Conservation (phyloP, 2,113 vertebrate genomes). For the Epinephelus fuscoguttatus region DNA sequence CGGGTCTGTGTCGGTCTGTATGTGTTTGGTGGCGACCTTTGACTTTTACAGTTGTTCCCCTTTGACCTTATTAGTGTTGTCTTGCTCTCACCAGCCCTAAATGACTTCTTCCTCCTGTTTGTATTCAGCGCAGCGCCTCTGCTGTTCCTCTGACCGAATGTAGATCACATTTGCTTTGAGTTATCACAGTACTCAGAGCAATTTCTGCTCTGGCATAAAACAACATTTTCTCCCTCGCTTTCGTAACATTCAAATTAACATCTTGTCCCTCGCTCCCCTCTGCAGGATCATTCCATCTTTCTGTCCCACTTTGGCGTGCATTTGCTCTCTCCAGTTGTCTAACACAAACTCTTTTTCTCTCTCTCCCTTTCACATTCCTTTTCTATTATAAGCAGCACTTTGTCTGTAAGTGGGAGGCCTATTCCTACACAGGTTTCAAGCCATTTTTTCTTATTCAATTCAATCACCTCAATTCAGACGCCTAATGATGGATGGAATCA, state of each 20-base stretch:
- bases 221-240: conserved; percentile 39
- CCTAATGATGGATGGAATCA: conserved; percentile 60
- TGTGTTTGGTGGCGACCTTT: conserved; percentile 28
- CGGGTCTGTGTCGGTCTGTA: neutral
- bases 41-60: conserved; percentile 48
- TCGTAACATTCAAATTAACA: conserved; percentile 41
- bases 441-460: conserved; percentile 49
- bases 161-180: conserved; percentile 44
- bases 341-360: conserved; percentile 18
- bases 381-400: conserved; percentile 54
- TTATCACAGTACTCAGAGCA: conserved; percentile 37
- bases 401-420: conserved; percentile 38
- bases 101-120: conserved; percentile 20
- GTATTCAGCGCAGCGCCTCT: conserved; percentile 1
- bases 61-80: conserved; percentile 43
- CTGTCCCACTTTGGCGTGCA: conserved; percentile 18
- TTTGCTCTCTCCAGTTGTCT: conserved; percentile 28
- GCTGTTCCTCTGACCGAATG: conserved; percentile 3
- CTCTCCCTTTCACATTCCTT: conserved; percentile 39
- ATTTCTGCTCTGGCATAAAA: conserved; percentile 36
- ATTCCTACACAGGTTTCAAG: conserved; percentile 38
- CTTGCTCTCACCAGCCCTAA: conserved; percentile 4
- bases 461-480: conserved; percentile 48
- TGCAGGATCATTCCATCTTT: conserved; percentile 40
- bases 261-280: conserved; percentile 22